A percentile compares a stretch with the other conserved stretches of the same genome.
phyloP scores from a whole-genome alignment of 1,140 invertebrate species.

The Dendrolimus punctatus region DNA sequence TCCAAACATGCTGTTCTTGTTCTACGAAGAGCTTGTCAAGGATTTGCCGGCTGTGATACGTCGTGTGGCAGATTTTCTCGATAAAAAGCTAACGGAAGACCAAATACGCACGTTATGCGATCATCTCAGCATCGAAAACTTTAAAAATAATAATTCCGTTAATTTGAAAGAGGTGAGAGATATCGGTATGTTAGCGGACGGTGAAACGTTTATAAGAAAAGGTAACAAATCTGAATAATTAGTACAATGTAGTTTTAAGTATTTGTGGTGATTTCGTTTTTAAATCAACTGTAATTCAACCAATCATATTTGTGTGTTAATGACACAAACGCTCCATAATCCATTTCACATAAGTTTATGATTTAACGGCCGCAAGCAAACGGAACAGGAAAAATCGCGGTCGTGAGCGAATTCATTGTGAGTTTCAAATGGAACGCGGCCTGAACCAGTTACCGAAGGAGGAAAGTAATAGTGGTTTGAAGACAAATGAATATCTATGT shows the following conservation, averaged over 20 bases:
- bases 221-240: constrained; percentile 27
- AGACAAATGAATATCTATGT: no score
- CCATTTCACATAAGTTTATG: no score
- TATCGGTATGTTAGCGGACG: constrained; percentile 67
- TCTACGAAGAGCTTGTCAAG: constrained; percentile 86
- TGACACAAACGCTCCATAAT: no score
- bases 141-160: constrained; percentile 81
- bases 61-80: constrained; percentile 75
- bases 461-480: no score
- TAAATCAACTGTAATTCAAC: not conserved
- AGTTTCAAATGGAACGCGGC: no score
- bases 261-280: not conserved
- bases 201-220: constrained; percentile 76
- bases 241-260: no score
- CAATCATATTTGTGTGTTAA: not conserved
- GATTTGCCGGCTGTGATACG: constrained; percentile 72
- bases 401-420: no score
- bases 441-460: no score
- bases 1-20: constrained; percentile 82
- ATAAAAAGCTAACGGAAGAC: constrained; percentile 69
- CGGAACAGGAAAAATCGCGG: no score
- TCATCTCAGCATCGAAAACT: constrained; percentile 81
- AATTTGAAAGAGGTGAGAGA: constrained; percentile 77
- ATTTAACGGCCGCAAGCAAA: no score
- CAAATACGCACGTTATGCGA: constrained; percentile 72